These are phyloP conservation scores for Ginglymostoma cirratum DNA, from an alignment of 2,113 vertebrate species.

Conservation along the genomic window DNA sequence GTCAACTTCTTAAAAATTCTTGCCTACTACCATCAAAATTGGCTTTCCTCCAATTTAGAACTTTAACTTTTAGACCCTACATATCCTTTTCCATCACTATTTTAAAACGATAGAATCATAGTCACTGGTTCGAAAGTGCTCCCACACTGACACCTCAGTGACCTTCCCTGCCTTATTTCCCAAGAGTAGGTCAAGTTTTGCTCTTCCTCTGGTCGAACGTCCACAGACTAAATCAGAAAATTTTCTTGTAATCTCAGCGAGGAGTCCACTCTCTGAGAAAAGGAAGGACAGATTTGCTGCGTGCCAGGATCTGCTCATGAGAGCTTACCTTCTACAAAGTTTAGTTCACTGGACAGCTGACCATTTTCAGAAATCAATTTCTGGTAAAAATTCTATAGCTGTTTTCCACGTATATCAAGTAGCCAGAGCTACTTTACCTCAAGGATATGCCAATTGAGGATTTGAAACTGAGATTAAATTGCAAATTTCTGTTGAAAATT, in stretches of 20 bases:
- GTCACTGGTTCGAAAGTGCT: too few species aligned
- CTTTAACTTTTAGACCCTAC: too few species aligned
- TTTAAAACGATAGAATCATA: too few species aligned
- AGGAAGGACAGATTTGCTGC: background rate
- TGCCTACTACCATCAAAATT: too few species aligned
- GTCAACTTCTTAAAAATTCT: too few species aligned
- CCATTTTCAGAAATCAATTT: background rate
- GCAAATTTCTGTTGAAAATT: background rate
- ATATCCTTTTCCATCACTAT: too few species aligned
- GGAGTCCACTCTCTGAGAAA: background rate
- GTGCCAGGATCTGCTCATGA: background rate
- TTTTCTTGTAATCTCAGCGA: background rate
- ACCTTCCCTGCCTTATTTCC: too few species aligned
- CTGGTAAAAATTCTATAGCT: background rate
- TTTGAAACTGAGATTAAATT: background rate
- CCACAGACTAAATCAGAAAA: too few species aligned
- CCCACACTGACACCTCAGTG: too few species aligned
- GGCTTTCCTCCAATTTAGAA: too few species aligned
- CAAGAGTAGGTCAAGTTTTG: too few species aligned
- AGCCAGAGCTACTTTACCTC: background rate
- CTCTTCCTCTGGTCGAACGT: too few species aligned
- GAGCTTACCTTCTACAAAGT: background rate
- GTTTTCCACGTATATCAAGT: background rate
- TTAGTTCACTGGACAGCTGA: background rate
- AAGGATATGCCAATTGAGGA: background rate